phyloP scores from a whole-genome alignment of 2,888 invertebrate genomes.

The Limnephilus auricula region DNA sequence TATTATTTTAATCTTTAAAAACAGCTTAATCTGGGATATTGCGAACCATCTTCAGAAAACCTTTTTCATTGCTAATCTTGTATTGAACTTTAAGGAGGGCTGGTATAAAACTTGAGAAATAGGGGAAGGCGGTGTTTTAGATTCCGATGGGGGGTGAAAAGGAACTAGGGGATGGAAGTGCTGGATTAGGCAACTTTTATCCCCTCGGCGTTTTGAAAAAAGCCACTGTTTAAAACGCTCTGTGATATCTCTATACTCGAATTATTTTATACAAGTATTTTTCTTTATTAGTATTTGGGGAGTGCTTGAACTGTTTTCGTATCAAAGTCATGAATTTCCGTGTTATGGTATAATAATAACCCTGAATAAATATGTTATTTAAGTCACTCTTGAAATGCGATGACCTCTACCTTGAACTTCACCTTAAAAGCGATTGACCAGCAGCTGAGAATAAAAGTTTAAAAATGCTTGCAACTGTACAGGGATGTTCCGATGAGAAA shows the following conservation, averaged over 20 bases:
- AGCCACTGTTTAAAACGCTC: constrained; percentile 18
- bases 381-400: too few relatives aligned
- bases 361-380: too few relatives aligned
- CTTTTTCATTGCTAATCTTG: constrained; percentile 38
- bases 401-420: too few relatives aligned
- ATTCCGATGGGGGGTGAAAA: constrained; percentile 15
- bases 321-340: background rate
- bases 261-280: constrained; percentile 17
- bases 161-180: constrained; percentile 38
- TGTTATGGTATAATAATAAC: background rate
- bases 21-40: background rate
- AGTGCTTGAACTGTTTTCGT: background rate
- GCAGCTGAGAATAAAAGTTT: too few relatives aligned
- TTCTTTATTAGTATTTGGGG: background rate
- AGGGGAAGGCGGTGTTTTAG: constrained; percentile 43
- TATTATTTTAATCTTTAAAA: background rate
- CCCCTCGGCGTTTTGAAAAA: constrained; percentile 34
- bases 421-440: too few relatives aligned
- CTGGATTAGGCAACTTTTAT: constrained; percentile 47
- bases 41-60: background rate
- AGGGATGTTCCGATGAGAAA: too few relatives aligned
- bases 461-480: too few relatives aligned
- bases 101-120: constrained; percentile 43
- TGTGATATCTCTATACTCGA: constrained; percentile 16
- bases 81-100: constrained; percentile 46